Base-by-base conservation (phyloP, 2,797 vertebrate genomes). In the Acrossocheilus fasciatus region DNA sequence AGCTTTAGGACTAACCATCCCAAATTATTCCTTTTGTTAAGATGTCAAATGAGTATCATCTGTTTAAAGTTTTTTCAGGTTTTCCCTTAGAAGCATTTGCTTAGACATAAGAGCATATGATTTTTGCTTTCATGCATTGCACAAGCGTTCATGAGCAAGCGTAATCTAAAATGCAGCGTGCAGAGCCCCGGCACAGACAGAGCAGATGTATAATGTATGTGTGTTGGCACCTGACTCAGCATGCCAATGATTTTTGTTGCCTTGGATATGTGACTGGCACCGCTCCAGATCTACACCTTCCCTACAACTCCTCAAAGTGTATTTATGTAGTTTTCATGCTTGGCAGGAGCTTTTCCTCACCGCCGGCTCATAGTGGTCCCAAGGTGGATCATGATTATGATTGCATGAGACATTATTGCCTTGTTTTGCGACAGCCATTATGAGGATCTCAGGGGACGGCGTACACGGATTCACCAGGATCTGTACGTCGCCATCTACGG, bases 311-410 rank as follows among this genome's bases (percentile, higher is more conserved):
- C 92, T 96, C 94, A 95, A 94, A 95, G 94, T 93, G 94, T 92
- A 93, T 96, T 95, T 94, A 94, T 95, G 94, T 94, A 93, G 84
- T 94, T 91, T 89, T 88, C 91, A 87, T 86, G 92, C 92, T 94
- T 95, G 95, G 93, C 95, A 95, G 92, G 72, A 88, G 88, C 88
- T 91, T 90, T 93, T 93, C 93, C 91, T 92, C 89, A 92, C 86
- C 89, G 91, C 54, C 14, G 86, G 91, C 85, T 88, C 87, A 90
- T 92, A 92, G 91, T 91, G 89, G 91, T 94, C 95, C 93, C 92
- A 91, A 93, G 94, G 94, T 94, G 94, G 94, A 93, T 91, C 89
- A 94, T 94, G 92, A 96, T 95, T 95, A 93, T 91, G 89, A 94
- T 91, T 91, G 93, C 94, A 92, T 93, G 94, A 93, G 92, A 90